Evolutionary conservation across 2,113 vertebrate genomes (phyloP).

Genomic region (Phylloscopus whistleri): DNA sequence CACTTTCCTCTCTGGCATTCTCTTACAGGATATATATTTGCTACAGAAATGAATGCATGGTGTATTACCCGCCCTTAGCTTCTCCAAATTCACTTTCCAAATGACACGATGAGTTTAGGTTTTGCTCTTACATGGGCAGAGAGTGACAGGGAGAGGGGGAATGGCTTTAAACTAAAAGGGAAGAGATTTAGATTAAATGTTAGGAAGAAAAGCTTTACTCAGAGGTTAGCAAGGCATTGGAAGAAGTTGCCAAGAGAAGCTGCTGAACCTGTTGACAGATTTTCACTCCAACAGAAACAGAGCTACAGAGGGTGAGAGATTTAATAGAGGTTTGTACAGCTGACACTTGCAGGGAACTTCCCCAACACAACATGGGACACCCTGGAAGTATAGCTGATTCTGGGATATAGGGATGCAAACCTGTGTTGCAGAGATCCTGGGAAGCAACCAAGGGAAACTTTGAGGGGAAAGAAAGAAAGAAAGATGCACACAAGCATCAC

Average conservation of each 20-base stretch:
- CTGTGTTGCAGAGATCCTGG: background rate
- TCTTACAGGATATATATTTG: background rate
- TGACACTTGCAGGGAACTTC: background rate
- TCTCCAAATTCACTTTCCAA: background rate
- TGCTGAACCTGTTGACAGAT: background rate
- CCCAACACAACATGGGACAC: accelerated
- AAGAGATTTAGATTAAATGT: background rate
- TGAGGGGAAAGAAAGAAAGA: background rate
- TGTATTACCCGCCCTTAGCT: background rate
- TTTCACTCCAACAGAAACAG: background rate
- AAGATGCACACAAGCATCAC: background rate
- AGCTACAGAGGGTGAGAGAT: background rate
- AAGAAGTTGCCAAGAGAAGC: background rate
- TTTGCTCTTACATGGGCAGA: background rate
- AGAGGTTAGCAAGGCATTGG: background rate
- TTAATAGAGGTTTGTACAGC: background rate
- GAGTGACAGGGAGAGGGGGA: background rate
- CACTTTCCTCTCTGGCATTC: background rate
- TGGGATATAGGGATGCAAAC: background rate
- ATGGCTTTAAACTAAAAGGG: background rate
- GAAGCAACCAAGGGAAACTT: background rate
- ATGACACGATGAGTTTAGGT: background rate
- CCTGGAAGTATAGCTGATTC: background rate
- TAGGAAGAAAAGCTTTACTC: background rate
- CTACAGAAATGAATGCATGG: background rate